Base-by-base conservation (phyloP, 2,797 vertebrate species). In the Sternarchorhynchus goeldii region DNA sequence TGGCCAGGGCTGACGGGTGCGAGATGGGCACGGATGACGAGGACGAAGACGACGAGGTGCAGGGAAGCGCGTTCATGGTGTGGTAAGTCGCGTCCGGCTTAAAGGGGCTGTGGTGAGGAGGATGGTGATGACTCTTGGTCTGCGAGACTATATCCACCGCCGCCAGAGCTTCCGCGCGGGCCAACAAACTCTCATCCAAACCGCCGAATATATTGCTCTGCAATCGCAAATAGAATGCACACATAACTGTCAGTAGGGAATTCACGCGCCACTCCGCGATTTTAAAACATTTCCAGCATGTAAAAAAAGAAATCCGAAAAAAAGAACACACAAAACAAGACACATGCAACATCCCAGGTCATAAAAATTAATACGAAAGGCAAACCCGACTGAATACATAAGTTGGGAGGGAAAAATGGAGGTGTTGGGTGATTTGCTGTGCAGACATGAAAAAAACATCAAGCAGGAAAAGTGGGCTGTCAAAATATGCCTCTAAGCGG, bases 171-270 rank as follows among this genome's bases (percentile, higher is more conserved):
- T 99, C 97, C 81, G 97, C 97, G 85, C 97, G 96, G 94, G 96
- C 97, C 96, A 99, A 92, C 93, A 99, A 94, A 93, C 96, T 99
- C 96, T 99, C 97, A 95, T 99, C 97, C 95, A 99, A 95, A 91
- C 97, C 96, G 86, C 96, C 97, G 94, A 99, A 99, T 96, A 99
- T 99, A 95, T 99, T 99, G 96, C 97, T 98, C 97, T 99, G 96
- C 94, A 97, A 96, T 96, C 95, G 96, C 94, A 98, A 97, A 95
- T 95, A 98, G 94, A 98, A 98, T 94, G 96, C 95, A 94, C 96
- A 96, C 96, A 97, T 99, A 95, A 92, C 94, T 94, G 94, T 95
- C 96, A 96, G 94, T 91, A 90, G 93, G 94, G 94, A 96, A 94
- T 94, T 94, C 91, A 91, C 91, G 88, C 91, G 90, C 92, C 93